Conservation (phyloP, 2,888 invertebrate species). For the Euspilapteryx auroguttella region DNA sequence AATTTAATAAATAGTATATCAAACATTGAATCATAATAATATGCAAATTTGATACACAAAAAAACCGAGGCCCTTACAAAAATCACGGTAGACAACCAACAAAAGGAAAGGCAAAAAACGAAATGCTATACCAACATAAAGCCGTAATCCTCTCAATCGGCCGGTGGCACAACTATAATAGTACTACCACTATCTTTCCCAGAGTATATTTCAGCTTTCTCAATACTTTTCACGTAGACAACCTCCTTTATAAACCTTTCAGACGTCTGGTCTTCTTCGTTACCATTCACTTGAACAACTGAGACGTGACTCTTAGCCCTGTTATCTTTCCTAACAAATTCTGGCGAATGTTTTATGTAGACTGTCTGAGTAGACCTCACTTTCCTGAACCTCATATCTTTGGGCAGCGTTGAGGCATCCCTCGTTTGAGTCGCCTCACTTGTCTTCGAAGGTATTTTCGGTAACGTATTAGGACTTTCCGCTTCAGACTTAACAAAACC, state of each 20-base stretch:
- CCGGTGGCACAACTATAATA: constrained; percentile 43
- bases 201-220: constrained; percentile 33
- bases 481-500: constrained; percentile 28
- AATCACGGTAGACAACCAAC: too few species aligned
- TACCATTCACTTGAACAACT: constrained; percentile 38
- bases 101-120: too few species aligned
- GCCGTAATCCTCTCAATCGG: constrained; percentile 24
- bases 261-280: constrained; percentile 23
- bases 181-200: constrained; percentile 45
- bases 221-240: constrained; percentile 31
- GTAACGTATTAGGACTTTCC: constrained; percentile 23
- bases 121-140: too few species aligned
- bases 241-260: constrained; percentile 23
- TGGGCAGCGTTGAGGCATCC: constrained; percentile 37
- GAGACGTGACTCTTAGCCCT: constrained; percentile 31
- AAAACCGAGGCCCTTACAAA: too few species aligned
- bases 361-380: constrained; percentile 44
- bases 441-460: constrained; percentile 39
- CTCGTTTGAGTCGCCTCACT: too few species aligned
- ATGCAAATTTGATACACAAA: too few species aligned
- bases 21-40: too few species aligned
- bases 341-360: constrained; percentile 36
- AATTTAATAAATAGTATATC: too few species aligned
- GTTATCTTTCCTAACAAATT: constrained; percentile 18
- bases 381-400: constrained; percentile 49